Conservation (phyloP, 2,888 invertebrate species). For the Syritta pipiens region DNA sequence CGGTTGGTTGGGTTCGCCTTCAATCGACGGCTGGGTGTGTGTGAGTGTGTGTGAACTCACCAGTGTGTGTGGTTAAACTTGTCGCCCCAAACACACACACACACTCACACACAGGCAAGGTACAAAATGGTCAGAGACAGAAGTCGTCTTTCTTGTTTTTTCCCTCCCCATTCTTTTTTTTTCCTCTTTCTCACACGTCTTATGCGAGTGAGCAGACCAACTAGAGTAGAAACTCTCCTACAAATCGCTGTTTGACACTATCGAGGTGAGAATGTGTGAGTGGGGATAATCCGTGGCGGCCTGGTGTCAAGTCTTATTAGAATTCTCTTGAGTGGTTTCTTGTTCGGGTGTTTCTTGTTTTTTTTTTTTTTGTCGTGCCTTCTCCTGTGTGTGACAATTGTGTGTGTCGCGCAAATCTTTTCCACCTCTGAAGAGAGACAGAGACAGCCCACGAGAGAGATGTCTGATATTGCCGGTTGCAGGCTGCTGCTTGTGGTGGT, state of each 20-base stretch:
- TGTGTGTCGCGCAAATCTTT: slow-evolving; percentile 43
- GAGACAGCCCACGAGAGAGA: slow-evolving; percentile 14
- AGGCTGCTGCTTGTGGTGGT: slow-evolving; percentile 4
- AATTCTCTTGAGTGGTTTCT: slow-evolving; percentile 70
- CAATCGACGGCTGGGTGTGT: not conserved
- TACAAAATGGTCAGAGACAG: slow-evolving; percentile 52
- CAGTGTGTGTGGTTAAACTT: slow-evolving; percentile 76
- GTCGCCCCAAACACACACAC: slow-evolving; percentile 71
- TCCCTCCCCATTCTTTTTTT: slow-evolving; percentile 57
- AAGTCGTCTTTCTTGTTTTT: slow-evolving; percentile 64
- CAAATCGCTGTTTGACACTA: slow-evolving; percentile 71
- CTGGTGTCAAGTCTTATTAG: slow-evolving; percentile 69
- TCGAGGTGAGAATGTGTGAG: slow-evolving; percentile 72
- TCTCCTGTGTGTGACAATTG: slow-evolving; percentile 46
- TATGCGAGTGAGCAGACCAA: slow-evolving; percentile 13
- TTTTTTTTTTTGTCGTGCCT: not conserved
- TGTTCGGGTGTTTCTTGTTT: slow-evolving; percentile 42
- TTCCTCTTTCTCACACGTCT: slow-evolving; percentile 70
- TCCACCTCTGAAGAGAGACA: slow-evolving; percentile 2
- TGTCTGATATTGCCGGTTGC: slow-evolving; percentile 4
- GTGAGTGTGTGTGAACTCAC: slow-evolving; percentile 59
- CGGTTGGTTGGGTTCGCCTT: slow-evolving; percentile 55
- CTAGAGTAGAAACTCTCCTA: no score
- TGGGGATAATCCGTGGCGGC: slow-evolving; percentile 73
- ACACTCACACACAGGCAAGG: slow-evolving; percentile 17